Base-by-base conservation (phyloP, 2,888 invertebrate species). In the Lydus trimaculatus region DNA sequence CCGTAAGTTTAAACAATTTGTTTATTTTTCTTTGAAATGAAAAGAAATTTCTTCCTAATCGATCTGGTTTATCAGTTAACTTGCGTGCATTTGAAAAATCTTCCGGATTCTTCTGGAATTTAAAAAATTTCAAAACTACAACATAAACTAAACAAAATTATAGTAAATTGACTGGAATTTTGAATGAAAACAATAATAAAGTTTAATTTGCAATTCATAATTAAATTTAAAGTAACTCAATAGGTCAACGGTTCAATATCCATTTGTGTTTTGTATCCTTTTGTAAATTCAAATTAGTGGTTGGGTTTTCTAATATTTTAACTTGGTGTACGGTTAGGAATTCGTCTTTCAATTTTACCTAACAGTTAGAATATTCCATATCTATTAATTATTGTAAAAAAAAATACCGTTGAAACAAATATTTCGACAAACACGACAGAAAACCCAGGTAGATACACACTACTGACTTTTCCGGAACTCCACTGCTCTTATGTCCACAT, bases 291-390 rank as follows among this genome's bases (percentile, higher is more conserved):
- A 52, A 59, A 67, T 63, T 63, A 56, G 59, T 36, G 25, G 64
- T 48, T 58, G 63, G 20, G 25, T 36, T 48, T 43, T 48, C 20
- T 48, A 48, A 52, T 23, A 52, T 52, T 52, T 13, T 48, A 48
- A 17, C n/a, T 2, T 25, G 0, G n/a, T 58, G 66, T 67, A 68
- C 67, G 64, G 67, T 68, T 67, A 67, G 67, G 67, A 64, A 68
- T 68, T 64, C 31, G 52, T 25, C 13, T 23, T 23, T 25, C 13
- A 52, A n/a, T n/a, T 23, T 13, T 25, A 20, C 3, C 13, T 52
- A 52, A 52, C 52, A 52, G 52, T 52, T 48, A 52, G 25, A 52
- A 48, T 48, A 17, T 52, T 13, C 52, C 52, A 52, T 52, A 52
- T 52, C 25, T 23, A 25, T n/a, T 25, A 23, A 52, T 25, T 25